Base-by-base conservation (phyloP, 92 coral and sea anemone species). In the Nematostella vectensis region DNA sequence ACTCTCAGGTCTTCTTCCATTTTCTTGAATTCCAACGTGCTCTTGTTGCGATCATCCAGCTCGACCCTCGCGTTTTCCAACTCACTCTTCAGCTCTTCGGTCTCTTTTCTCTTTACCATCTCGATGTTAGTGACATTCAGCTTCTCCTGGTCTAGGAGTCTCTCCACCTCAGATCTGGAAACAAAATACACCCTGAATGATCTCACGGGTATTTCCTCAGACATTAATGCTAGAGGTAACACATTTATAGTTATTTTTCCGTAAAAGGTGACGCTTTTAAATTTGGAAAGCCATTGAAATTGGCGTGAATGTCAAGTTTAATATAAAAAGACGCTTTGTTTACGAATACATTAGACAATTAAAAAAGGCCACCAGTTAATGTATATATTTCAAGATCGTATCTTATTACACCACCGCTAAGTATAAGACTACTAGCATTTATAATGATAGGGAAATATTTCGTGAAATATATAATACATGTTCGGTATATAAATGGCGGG, bases 41-140 rank as follows among this genome's bases (percentile, higher is more conserved):
- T 68, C 43, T 72, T 82, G 24, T 74, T 74, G 31, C 83, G 75
- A 38, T 85, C 89, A 25, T 75, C 83, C 10, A 85, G 71, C 63
- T 85, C 87, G 18, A 59, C 44, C 9, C 80, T 75, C 54, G 85
- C 54, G 4, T 53, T 63, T 38, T 77, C 97, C 0, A 89, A 53
- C 23, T 77, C 87, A 16, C 57, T 48, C 39, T 58, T 57, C 19
- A 85, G 48, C 31, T 68, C 55, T 20, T 85, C 95, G 11, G 62
- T 61, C 44, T 80, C 95, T 52, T 68, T 52, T 36, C 50, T 80
- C 45, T 58, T 78, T 17, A 47, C 48, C 40, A 51, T 51, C 29
- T 88, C 87, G 9, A 58, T 55, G 48, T 67, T 76, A 38, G 55
- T 13, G 11, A 54, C 65, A 54, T 50, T 73, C 4, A 15, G 58